Evolutionary conservation across 1,140 invertebrate species (phyloP), one percentile per base, ranked within the genome.

Genomic region (Nasonia vitripennis): DNA sequence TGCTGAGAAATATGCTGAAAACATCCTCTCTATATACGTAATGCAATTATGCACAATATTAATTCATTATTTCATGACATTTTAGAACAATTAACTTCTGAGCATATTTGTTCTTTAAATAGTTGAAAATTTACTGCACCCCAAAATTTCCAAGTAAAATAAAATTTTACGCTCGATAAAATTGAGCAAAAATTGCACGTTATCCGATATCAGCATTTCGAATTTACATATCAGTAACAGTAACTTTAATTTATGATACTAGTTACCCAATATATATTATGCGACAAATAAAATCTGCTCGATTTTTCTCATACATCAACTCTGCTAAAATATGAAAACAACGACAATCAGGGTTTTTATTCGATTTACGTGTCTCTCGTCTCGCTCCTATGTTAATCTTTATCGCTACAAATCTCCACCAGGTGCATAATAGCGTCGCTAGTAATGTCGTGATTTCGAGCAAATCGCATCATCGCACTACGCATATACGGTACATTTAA

Each of bases 321-420:
- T 62, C 48, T 71, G 11, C 68, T 45, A 79, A 71, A 23, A 78
- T 79, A 73, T 73, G 51, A 80, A 80, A 79, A 84, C 20, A 84
- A 84, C 23, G n/a, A 84, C 48, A 27, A 70, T 10, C 51, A 78
- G 75, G 74, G 45, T 45, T 78, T 37, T 78, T 31, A 71, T 75
- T 85, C 78, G n/a, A 14, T 85, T 70, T 48, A n/a, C 41, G 62
- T 74, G 27, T 14, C 23, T 78, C 68, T 34, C 27, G 23, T 51
- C n/a, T 71, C 41, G 77, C 55, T 84, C 68, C 48, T 77, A 83
- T 75, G 45, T 85, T 81, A 80, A 80, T 81, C 27, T 27, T 85
- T 85, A 81, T 85, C 78, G 71, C 70, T 77, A 80, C 41, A 81
- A 81, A 81, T 85, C 62, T 85, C 62, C 74, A 81, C 9, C 62